phyloP scores from a whole-genome alignment of 2,888 invertebrate species.

The Sphecodes monilicornis region DNA sequence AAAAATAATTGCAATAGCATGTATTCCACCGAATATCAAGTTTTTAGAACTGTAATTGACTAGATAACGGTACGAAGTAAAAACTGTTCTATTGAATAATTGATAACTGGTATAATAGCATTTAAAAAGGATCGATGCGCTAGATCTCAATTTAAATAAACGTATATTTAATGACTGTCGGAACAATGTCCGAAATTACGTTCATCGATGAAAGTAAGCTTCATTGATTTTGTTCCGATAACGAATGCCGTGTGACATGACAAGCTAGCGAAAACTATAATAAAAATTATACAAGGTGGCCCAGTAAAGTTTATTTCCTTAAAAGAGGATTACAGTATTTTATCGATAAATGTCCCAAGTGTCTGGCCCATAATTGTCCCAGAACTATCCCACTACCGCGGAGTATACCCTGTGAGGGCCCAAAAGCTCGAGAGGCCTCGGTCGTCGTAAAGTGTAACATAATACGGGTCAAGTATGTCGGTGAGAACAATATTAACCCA shows the following conservation, averaged over 20 bases:
- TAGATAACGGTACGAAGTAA: not conserved
- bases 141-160: not conserved
- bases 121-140: not conserved
- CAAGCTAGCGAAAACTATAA: not conserved
- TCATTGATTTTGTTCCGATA: not conserved
- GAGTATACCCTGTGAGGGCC: no score
- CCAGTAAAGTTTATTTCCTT: no score
- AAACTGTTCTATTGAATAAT: not conserved
- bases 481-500: no score
- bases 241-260: not conserved
- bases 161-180: not conserved
- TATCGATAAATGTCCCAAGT: no score
- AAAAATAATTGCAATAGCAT: not conserved
- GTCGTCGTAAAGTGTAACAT: no score
- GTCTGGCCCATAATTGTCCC: no score
- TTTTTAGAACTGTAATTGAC: not conserved
- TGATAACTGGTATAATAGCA: not conserved
- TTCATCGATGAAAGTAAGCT: not conserved
- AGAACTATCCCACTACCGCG: no score
- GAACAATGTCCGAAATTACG: not conserved
- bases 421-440: no score
- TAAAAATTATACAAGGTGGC: not conserved
- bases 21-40: not conserved
- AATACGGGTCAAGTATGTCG: no score
- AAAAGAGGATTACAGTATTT: no score